These are phyloP conservation scores for Gallinago stenura DNA, from an alignment of 2,797 vertebrate genomes.

Conservation along the genomic window DNA sequence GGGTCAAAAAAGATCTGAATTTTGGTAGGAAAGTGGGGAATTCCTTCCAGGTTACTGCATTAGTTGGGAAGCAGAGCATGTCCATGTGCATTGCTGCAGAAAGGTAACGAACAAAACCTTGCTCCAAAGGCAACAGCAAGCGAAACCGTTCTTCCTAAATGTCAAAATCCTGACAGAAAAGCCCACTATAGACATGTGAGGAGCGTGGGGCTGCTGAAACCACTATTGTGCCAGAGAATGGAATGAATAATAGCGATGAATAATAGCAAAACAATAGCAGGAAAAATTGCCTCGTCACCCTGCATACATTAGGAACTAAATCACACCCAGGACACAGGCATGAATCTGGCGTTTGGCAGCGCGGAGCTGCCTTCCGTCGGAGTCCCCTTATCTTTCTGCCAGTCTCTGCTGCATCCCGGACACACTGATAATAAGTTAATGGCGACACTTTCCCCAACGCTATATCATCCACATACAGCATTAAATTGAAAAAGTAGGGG, in stretches of 20 bases:
- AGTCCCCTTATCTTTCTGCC: conserved; percentile 7
- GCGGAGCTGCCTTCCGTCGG: rapidly evolving
- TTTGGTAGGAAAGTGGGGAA: not conserved
- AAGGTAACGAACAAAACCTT: not conserved
- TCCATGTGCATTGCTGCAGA: not conserved
- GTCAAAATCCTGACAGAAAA: conserved; percentile 24
- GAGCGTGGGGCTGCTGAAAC: not conserved
- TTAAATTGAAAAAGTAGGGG: not conserved
- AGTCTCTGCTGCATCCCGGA: not conserved
- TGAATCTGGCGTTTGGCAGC: not conserved
- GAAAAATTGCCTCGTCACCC: conserved; percentile 28
- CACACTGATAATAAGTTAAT: not conserved
- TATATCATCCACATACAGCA: not conserved
- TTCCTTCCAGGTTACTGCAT: not conserved
- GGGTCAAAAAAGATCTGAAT: not conserved
- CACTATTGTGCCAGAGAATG: not conserved
- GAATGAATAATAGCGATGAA: conserved; percentile 13
- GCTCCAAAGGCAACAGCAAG: not conserved
- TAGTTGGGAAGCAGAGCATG: not conserved
- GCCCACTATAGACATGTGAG: not conserved
- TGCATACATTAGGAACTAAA: conserved; percentile 17
- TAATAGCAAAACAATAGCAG: conserved; percentile 47
- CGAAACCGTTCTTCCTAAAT: not conserved
- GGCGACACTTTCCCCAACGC: not conserved
- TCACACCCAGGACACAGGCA: not conserved